Conservation (phyloP, 2,113 vertebrate genomes). For the Brachypodius melanocephalos region DNA sequence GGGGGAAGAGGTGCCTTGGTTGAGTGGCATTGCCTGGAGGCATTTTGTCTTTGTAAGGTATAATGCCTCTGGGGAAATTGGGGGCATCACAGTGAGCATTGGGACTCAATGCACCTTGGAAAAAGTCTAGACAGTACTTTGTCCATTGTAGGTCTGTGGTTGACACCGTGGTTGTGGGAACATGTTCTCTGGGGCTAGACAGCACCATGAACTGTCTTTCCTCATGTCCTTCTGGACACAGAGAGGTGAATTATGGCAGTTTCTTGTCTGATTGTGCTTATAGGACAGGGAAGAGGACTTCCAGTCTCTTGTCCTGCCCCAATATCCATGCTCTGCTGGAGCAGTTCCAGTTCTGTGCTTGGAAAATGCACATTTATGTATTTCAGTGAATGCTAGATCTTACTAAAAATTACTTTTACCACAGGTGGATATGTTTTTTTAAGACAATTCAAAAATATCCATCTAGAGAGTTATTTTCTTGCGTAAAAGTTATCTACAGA, state of each 20-base stretch:
- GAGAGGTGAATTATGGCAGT: neutral
- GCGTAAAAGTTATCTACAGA: neutral
- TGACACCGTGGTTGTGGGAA: neutral
- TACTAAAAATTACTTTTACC: neutral
- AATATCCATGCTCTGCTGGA: neutral
- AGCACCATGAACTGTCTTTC: neutral
- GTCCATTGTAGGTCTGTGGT: neutral
- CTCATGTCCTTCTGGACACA: neutral
- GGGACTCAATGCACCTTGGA: conserved; percentile 36
- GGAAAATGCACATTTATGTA: neutral
- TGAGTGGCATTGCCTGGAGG: conserved; percentile 61
- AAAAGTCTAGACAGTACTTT: conserved; percentile 3
- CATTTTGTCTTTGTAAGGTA: conserved; percentile 57
- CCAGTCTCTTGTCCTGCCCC: neutral
- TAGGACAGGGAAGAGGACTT: neutral
- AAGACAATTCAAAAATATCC: too few species aligned
- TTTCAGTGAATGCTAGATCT: neutral
- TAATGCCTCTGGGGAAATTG: conserved; percentile 43
- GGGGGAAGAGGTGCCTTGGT: conserved; percentile 38
- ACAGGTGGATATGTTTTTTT: neutral
- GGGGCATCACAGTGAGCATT: conserved; percentile 24
- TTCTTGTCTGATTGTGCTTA: neutral
- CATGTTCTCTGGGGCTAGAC: neutral
- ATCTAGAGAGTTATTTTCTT: neutral
- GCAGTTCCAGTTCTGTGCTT: neutral